Base-by-base conservation (phyloP, 2,888 invertebrate species). In the Selenia dentaria region DNA sequence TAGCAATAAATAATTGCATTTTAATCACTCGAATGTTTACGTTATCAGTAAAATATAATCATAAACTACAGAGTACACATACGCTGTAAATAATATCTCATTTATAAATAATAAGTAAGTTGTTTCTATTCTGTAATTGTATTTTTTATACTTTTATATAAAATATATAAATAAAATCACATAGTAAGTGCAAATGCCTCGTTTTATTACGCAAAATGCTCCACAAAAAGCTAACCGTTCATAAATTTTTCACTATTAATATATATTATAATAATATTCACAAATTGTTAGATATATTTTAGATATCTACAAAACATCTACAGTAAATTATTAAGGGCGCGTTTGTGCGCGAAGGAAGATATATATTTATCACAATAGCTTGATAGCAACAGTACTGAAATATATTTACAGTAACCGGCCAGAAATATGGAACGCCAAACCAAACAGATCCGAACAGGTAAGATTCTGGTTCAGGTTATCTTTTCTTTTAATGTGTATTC, bases 191-290 rank as follows among this genome's bases (percentile, higher is more conserved):
- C 86, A 82, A 78, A 86, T 76, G 86, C 83, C 55, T 74, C 60
- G 35, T 79, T 88, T 88, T 87, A 85, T 79, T 87, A 67, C 70
- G 80, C 88, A 89, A 86, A 83, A 88, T 84, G 87, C 87, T 62
- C 75, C 88, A 86, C 86, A 86, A 87, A 83, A 90, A 87, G 88
- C 89, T 85, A 87, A 85, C 83, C 71, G 59, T 83, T 70, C 80
- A 85, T 87, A 85, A 83, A 69, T 59, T 74, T 85, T 66, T 79
- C 74, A 67, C 82, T 86, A 83, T 76, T 67, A 67, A 77, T 78
- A 61, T 18, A n/a, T 28, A 75, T 76, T 35, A 36, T 38, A 42
- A 48, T 42, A 37, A 33, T 48, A 79, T 72, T 74, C 81, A 86
- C 81, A 83, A 74, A 70, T 71, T 75, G 74, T 67, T 60, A 70